Evolutionary conservation across 2,113 vertebrate species (phyloP), one percentile per base, ranked within the genome.

Genomic region (Zosterops hypoxanthus): DNA sequence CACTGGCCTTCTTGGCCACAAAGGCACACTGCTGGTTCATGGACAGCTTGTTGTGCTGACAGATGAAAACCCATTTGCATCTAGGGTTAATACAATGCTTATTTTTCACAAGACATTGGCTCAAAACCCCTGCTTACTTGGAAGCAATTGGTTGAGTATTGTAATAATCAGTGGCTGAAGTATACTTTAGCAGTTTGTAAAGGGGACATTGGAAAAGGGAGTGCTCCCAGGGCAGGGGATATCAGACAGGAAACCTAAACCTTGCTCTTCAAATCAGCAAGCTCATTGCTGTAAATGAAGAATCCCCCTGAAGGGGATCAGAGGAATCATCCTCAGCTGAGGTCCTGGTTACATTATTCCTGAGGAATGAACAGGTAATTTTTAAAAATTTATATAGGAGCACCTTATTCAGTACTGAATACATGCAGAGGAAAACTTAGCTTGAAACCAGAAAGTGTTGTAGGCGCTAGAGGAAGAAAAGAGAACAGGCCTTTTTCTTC

Each of bases 301-400:
- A 21, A 57, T 13, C 29, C 10, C 16, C 11, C 6, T 17, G 12
- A 41, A 75, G 6, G 15, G 24, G 15, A 75, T 15, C 29, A n/a
- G 4, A 3, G 15, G 8, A 65, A 49, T 75, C 70, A 57, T 29
- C 24, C 34, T 65, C 60, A 75, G 34, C 20, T 66, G 34, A 66
- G 12, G 5, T 34, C 6, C 42, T 85, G 42, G 20, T 57, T 57
- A 56, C 8, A 41, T 41, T 29, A 25, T 11, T 49, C 25, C 42
- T 66, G 16, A 29, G 20, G 12, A 49, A 41, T 29, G 24, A 49
- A 49, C 4, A 49, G 15, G 12, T 49, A 41, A 41, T 47, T 39
- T 12, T 1, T 1, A 16, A 14, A 19, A 49, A 24, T 0, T 16
- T 8, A 24, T 66, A 34, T 13, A 49, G 20, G 24, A 85, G 3